These are phyloP conservation scores for Sebastolobus altivelis DNA, from an alignment of 2,797 vertebrate genomes.

Conservation along the genomic window DNA sequence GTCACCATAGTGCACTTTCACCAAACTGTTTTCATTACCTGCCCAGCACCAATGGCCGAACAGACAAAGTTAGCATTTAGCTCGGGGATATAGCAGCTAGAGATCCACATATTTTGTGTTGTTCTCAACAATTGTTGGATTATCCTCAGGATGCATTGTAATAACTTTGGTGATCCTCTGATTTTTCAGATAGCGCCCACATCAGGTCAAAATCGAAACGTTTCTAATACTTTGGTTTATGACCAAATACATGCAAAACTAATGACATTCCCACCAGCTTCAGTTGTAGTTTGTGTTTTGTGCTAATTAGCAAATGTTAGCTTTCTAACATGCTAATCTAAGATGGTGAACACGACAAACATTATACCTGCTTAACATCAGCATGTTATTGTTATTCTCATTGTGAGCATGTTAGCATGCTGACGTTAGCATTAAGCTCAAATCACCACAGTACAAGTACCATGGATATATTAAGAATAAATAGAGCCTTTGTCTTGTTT, in stretches of 20 bases:
- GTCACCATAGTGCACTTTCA: not conserved
- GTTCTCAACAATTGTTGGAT: constrained; percentile 7
- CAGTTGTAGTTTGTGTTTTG: not conserved
- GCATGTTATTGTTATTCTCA: not conserved
- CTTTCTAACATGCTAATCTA: not conserved
- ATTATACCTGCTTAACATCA: not conserved
- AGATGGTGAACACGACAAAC: not conserved
- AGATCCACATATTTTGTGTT: not conserved
- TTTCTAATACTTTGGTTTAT: not conserved
- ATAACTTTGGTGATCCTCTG: not conserved
- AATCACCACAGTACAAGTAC: not conserved
- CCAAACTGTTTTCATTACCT: not conserved
- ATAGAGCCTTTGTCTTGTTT: not conserved
- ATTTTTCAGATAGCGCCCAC: not conserved
- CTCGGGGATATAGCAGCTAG: not conserved
- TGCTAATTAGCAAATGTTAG: not conserved
- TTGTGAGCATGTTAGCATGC: not conserved
- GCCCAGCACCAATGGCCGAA: not conserved
- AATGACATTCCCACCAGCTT: not conserved
- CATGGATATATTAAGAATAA: not conserved
- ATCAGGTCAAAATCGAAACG: too few relatives aligned
- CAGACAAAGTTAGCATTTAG: not conserved
- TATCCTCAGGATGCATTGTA: not conserved
- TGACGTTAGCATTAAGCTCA: not conserved
- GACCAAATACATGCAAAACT: not conserved